Conservation (phyloP, 1,140 invertebrate species). For the Phymorhynchus buccinoides region DNA sequence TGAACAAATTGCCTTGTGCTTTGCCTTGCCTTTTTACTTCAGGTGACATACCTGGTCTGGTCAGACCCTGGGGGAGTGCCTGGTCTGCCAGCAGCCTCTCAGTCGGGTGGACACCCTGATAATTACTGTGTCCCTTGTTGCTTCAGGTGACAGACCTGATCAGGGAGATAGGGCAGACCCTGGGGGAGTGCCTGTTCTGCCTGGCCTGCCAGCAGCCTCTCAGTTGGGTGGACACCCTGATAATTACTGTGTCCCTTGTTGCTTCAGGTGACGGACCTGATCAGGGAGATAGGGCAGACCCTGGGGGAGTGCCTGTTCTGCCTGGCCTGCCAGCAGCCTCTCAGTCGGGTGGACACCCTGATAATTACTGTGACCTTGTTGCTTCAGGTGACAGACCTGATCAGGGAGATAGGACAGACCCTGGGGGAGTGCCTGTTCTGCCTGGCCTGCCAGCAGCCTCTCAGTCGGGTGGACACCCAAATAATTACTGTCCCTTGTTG, state of each 20-base stretch:
- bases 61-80: constrained; percentile 86
- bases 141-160: constrained; percentile 84
- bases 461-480: constrained; percentile 78
- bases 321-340: constrained; percentile 87
- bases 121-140: not conserved
- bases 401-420: constrained; percentile 83
- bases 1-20: too few relatives aligned
- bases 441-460: constrained; percentile 87
- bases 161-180: constrained; percentile 82
- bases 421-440: constrained; percentile 90
- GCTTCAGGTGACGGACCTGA: constrained; percentile 87
- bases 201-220: constrained; percentile 89
- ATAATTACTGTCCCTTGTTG: too few relatives aligned
- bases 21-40: too few relatives aligned
- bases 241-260: too few relatives aligned
- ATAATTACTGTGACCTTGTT: not conserved
- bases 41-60: constrained; percentile 86
- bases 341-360: constrained; percentile 77
- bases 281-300: constrained; percentile 83
- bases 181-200: constrained; percentile 90
- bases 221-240: constrained; percentile 75
- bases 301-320: constrained; percentile 90
- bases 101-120: constrained; percentile 62
- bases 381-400: constrained; percentile 83
- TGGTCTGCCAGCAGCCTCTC: constrained; percentile 88